Evolutionary conservation across 1,140 invertebrate genomes (phyloP), one percentile per base, ranked within the genome.

Genomic region (Cotesia glomerata): DNA sequence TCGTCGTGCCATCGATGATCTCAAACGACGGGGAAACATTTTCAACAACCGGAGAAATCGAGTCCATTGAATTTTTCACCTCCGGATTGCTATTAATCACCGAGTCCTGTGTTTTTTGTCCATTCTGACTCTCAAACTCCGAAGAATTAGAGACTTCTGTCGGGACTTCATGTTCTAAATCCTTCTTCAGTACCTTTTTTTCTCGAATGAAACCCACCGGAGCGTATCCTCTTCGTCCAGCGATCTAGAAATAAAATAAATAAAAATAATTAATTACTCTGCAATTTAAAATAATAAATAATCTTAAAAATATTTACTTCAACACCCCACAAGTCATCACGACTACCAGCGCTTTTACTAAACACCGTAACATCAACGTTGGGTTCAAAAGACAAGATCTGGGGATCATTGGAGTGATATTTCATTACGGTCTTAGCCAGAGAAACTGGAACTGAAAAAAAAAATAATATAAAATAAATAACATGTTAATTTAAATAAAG

Each of bases 321-420:
- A 26, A 91, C 92, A 76, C 91, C 93, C 93, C 93, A 95, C 69
- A 94, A 82, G 74, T 92, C 90, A 5, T 77, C 79, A 75, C 91
- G 89, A 3, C 77, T 87, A 26, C 92, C 93, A 79, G 91, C 91
- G 74, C 90, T 89, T 85, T 94, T 95, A 81, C 93, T 94, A 72
- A 87, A 91, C 72, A 95, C 88, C 67, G 81, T 88, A 1, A 93
- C 90, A 3, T 91, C 86, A n/a, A 84, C 78, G 81, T 92, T 91
- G 11, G 78, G 79, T 36, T 85, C 84, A 83, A 93, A 94, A 34
- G 91, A 89, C 36, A 95, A 83, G 67, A 92, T 85, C 18, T 89
- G 87, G 18, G 85, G 80, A 68, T 91, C 90, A 16, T 84, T 88
- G 71, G 90, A 88, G 45, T 68, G 75, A 82, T 93, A 94, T 18